phyloP scores from a whole-genome alignment of 1,140 invertebrate genomes.

The Heliconius eleuchia region DNA sequence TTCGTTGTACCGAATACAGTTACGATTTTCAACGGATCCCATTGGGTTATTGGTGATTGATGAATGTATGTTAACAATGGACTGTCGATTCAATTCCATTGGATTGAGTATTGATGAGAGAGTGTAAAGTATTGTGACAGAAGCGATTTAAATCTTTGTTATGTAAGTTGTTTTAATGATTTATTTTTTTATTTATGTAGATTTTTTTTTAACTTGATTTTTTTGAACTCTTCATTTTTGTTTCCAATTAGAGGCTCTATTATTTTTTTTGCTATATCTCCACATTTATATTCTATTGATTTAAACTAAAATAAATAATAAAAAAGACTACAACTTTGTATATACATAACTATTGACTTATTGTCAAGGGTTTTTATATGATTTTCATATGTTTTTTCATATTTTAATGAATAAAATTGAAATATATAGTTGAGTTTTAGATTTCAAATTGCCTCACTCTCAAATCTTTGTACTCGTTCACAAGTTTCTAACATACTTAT shows the following conservation, averaged over 20 bases:
- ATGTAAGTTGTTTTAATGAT: neutral
- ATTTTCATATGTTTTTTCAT: neutral
- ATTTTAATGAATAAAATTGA: neutral
- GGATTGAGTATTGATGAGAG: neutral
- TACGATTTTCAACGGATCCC: conserved; percentile 6
- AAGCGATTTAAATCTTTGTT: neutral
- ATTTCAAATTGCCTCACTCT: neutral
- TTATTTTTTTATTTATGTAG: no score
- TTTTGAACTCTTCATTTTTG: no score
- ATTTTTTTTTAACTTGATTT: no score
- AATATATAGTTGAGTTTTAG: neutral
- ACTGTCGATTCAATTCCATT: neutral
- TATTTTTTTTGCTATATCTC: no score
- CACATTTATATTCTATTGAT: no score
- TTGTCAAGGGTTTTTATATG: no score
- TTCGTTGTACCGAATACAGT: neutral
- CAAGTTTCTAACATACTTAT: neutral
- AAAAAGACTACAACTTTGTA: no score
- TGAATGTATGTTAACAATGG: neutral
- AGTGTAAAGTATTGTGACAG: neutral
- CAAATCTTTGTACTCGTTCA: neutral
- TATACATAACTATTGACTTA: no score
- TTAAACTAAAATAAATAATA: no score
- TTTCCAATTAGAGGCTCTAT: no score
- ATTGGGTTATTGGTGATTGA: conserved; percentile 7